phyloP scores from a whole-genome alignment of 1,140 invertebrate species.

The Bombus waltoni region DNA sequence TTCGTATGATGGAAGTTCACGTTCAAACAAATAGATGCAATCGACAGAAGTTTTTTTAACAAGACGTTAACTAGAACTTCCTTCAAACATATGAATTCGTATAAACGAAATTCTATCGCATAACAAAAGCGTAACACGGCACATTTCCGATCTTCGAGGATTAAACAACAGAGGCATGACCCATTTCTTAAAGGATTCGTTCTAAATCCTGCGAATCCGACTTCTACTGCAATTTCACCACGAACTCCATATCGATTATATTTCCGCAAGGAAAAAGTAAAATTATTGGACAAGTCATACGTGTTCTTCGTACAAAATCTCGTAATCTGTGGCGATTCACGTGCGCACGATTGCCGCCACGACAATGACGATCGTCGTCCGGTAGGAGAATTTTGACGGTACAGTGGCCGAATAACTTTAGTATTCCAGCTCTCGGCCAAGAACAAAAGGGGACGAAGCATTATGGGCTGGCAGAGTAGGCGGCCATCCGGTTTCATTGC shows the following conservation, averaged over 20 bases:
- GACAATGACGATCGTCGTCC: not conserved
- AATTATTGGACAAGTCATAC: not conserved
- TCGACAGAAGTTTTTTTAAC: no score
- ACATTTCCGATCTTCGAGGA: not conserved
- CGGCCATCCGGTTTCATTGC: constrained; percentile 82
- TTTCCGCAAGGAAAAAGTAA: not conserved
- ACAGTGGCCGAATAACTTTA: constrained; percentile 51
- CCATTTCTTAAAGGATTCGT: not conserved
- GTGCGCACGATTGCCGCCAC: not conserved
- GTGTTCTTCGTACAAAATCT: not conserved
- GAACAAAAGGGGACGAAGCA: constrained; percentile 78
- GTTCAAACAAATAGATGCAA: no score
- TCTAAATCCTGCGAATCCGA: no score
- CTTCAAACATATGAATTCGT: no score
- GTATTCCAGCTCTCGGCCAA: constrained; percentile 66
- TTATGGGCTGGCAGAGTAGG: constrained; percentile 75
- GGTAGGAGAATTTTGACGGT: constrained; percentile 45
- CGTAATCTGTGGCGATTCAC: not conserved
- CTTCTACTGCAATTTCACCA: not conserved
- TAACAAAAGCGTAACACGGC: no score
- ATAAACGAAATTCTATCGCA: no score
- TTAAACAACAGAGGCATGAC: not conserved
- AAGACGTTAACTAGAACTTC: no score
- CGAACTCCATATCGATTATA: not conserved
- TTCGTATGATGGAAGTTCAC: no score